Base-by-base conservation (phyloP, 2,888 invertebrate species). In the Agrenia bidenticulata region DNA sequence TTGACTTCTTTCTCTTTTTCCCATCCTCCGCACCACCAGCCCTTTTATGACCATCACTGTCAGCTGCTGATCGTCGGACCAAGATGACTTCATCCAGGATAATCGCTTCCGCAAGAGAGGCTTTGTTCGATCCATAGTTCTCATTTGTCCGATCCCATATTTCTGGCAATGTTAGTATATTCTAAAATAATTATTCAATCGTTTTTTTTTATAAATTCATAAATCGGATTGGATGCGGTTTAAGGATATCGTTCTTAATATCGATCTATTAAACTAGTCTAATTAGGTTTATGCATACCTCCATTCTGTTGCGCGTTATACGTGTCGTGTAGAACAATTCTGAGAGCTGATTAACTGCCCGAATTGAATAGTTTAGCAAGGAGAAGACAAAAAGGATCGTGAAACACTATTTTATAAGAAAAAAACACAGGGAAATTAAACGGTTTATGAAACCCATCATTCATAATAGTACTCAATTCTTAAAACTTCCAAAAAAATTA, bases 311-410 rank as follows among this genome's bases (percentile, higher is more conserved):
- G 24, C 62, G 67, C 58, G 60, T 66, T 50, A 76, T 66, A 32
- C 61, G 26, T 59, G 65, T 69, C 11, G 57, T 58, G 61, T 73
- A 67, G 39, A 62, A 56, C 50, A 67, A 64, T n/a, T 70, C 70
- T 24, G 67, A 66, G 9, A 76, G 59, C 55, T 56, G 67, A 42
- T 59, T 72, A 50, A 74, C 61, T 37, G 73, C 67, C 19, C 76
- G 71, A 15, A 72, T 69, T 58, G 76, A 70, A 50, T 72, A 74
- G 42, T 57, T 67, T 59, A 74, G 67, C 15, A 76, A 61, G 24
- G 72, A 73, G 61, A 76, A 74, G 21, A 74, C 58, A 64, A 76
- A 74, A 19, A 74, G 51, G 27, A 69, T 61, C 23, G 70, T 73
- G 61, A 76, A 76, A 45, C 74, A 72, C 76, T 74, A 53, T 24